Evolutionary conservation across 2,113 vertebrate genomes (phyloP).

Genomic region (pig (Sus scrofa)): T2T-Sscrofa CM000820.6:68086001-68086500

Average conservation of each 20-base stretch:
- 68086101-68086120: background rate
- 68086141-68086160: background rate
- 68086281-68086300: background rate
- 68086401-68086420: background rate
- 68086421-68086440: background rate
- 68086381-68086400: background rate
- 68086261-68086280: conserved; percentile 31
- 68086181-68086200: background rate
- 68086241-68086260: conserved; percentile 31
- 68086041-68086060: conserved; percentile 62
- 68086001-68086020: conserved; percentile 72
- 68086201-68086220: conserved; percentile 1
- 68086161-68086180: background rate
- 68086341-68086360: background rate
- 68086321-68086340: background rate
- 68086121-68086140: background rate
- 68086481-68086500: conserved; percentile 29
- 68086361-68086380: background rate
- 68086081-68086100: background rate
- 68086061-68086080: conserved; percentile 72
- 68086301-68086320: background rate
- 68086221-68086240: background rate
- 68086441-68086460: background rate
- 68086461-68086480: conserved; percentile 62
- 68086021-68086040: conserved; percentile 50